Evolutionary conservation across 1,140 invertebrate genomes (phyloP), one percentile per base, ranked within the genome.

Genomic region (Delia radicum): DNA sequence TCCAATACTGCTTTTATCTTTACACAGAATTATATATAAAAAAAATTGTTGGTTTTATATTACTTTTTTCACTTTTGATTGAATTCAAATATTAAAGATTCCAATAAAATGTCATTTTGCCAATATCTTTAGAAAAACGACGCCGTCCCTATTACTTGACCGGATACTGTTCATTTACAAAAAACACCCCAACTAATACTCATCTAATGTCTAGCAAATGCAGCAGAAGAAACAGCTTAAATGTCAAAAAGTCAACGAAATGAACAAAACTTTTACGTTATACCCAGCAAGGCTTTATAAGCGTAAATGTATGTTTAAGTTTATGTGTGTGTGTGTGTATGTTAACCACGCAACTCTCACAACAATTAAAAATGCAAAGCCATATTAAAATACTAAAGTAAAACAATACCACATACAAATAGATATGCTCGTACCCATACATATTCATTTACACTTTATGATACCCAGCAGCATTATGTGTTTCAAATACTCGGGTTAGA

Each of bases 231-330:
- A 31, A 28, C 27, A 18, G 63, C 63, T 67, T 67, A 15, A 31
- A 67, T 67, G 63, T 67, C 63, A 67, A 67, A 67, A 67, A 67
- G 63, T 67, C 63, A 67, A 67, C 63, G 63, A 67, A 67, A 67
- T 67, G 21, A 67, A 67, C 63, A 67, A 67, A 67, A 67, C 27
- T 67, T 67, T 67, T 67, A n/a, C 4, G 12, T 31, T 67, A 31
- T 31, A 67, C 28, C 2, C 15, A 55, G 48, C 18, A 18, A 31
- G 28, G 28, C 63, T 18, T 62, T 24, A 24, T 24, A 62, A 15
- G 27, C 28, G 15, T 31, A 18, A 55, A 8, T 21, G 27, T 67
- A 31, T 31, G 27, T 15, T 29, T 31, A 18, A 55, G 2, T 21
- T 12, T 67, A 31, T 31, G n/a, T 3, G 12, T 65, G 3, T 4